Evolutionary conservation across 1,140 invertebrate species (phyloP), one percentile per base, ranked within the genome.

Genomic region (Bombus polaris): DNA sequence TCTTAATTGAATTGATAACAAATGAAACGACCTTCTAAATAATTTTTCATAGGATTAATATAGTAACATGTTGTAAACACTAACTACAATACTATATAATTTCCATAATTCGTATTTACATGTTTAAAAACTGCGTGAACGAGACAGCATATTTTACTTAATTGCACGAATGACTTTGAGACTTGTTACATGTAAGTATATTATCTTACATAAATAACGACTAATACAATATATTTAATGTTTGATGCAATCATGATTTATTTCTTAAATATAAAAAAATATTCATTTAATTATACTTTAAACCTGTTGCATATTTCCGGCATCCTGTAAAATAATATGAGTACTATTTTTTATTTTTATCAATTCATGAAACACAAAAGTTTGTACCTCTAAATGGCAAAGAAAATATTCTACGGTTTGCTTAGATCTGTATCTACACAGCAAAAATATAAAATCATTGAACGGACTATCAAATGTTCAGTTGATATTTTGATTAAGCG

Each of bases 291-390:
- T 78, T 88, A 89, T 82, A 87, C 87, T 91, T 91, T 91, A 89
- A 90, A 90, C 68, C 66, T 90, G 81, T 89, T 76, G 79, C 79
- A 90, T 91, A 90, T 89, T 90, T 82, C 89, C 83, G 89, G 85
- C 75, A 90, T 89, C 85, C 90, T 91, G 89, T 75, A 91, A 91
- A 91, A 91, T 47, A 89, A 87, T 85, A 90, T 87, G 68, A 91
- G 42, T 91, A 68, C 89, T 82, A 28, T 9, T 87, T 79, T 87
- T 90, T 62, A 90, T 80, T 80, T 79, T 85, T 75, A 42, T 83
- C 68, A 66, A 78, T 76, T 84, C 73, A 81, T 68, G 28, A 73
- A 70, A 88, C 62, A 83, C 83, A 78, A 80, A 88, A 57, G 68
- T 66, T 32, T 32, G 62, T 90, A 81, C 66, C 65, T 90, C 77